A percentile compares a stretch with the other conserved stretches of the same genome.
Evolutionary conservation across 1,140 invertebrate species (phyloP).

Genomic region (Pectinophora gossypiella): DNA sequence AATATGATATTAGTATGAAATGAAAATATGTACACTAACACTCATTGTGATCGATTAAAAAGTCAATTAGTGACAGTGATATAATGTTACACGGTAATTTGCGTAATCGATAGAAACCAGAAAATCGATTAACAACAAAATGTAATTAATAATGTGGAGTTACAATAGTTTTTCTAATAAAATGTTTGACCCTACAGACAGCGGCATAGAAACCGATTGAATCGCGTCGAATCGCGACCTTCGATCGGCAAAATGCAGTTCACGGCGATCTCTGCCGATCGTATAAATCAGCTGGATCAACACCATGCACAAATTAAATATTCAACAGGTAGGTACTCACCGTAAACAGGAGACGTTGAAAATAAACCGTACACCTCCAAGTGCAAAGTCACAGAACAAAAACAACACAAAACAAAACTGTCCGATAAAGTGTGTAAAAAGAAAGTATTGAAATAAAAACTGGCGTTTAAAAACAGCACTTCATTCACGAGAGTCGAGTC

Average conservation of each 20-base stretch:
- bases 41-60: too few species aligned
- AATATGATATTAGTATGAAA: too few species aligned
- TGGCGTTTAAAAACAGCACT: slow-evolving; percentile 44
- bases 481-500: slow-evolving; percentile 47
- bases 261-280: slow-evolving; percentile 54
- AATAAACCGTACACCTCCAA: slow-evolving; percentile 66
- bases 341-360: slow-evolving; percentile 60
- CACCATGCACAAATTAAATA: slow-evolving; percentile 41
- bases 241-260: slow-evolving; percentile 53
- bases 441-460: slow-evolving; percentile 47
- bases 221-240: slow-evolving; percentile 48
- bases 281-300: slow-evolving; percentile 59
- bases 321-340: slow-evolving; percentile 58
- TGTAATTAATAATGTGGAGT: not conserved
- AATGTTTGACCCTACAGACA: slow-evolving; percentile 13
- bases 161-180: not conserved
- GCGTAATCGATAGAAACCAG: slow-evolving; percentile 2
- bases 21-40: too few species aligned
- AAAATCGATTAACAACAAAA: slow-evolving; percentile 15
- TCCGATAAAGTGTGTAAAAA: slow-evolving; percentile 38
- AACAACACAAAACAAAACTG: slow-evolving; percentile 63
- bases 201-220: slow-evolving; percentile 36
- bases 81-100: not conserved
- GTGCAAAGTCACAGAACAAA: slow-evolving; percentile 57
- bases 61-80: not conserved